Conservation (phyloP, 2,113 vertebrate genomes). For the Vulpes lagopus region DNA sequence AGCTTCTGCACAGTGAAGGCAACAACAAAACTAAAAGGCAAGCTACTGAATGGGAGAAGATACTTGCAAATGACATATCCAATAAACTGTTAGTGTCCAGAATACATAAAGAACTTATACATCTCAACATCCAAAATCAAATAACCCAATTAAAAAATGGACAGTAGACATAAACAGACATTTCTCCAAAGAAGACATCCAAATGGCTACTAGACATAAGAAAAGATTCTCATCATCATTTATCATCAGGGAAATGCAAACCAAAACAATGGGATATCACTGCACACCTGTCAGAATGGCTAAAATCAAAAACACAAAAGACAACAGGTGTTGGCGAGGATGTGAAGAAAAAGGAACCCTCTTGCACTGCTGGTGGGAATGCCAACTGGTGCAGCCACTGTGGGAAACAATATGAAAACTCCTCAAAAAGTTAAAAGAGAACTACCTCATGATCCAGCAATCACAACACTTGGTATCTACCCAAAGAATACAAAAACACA, state of each 20-base stretch:
- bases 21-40: neutral
- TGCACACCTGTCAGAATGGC: neutral
- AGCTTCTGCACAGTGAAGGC: neutral
- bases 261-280: neutral
- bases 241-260: neutral
- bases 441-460: neutral
- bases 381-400: neutral
- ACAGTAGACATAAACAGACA: neutral
- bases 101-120: neutral
- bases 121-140: neutral
- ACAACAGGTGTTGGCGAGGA: neutral
- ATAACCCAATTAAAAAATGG: neutral
- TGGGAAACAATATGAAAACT: neutral
- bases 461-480: neutral
- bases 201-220: neutral
- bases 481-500: neutral
- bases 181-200: neutral
- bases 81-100: neutral
- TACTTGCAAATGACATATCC: neutral
- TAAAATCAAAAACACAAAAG: neutral
- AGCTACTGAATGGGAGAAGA: neutral
- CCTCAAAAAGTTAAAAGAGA: neutral
- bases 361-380: neutral
- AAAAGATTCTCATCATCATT: no score
- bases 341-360: neutral